phyloP scores from a whole-genome alignment of 92 coral and sea anemone species.

The Blastomussa wellsi region DNA sequence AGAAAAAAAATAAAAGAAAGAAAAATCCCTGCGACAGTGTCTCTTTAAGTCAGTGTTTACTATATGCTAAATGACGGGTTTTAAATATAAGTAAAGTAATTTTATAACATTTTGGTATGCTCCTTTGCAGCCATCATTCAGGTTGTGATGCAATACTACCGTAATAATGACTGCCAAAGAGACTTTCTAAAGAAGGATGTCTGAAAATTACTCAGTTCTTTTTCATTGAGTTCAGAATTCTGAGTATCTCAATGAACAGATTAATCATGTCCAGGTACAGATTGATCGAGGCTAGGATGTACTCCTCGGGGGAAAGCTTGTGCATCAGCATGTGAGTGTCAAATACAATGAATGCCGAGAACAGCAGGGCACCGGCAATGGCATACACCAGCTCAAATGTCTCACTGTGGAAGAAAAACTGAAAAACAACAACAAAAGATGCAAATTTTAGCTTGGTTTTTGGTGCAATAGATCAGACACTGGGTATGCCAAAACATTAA shows the following conservation, averaged over 20 bases:
- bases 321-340: conserved; percentile 99
- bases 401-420: conserved; percentile 98
- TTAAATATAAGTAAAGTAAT: neutral
- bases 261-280: conserved; percentile 96
- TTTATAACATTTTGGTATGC: neutral
- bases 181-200: neutral
- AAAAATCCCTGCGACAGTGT: no score
- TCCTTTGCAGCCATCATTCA: neutral
- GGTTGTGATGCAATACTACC: neutral
- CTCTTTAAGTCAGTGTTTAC: neutral
- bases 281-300: conserved; percentile 96
- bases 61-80: neutral
- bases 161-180: neutral
- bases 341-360: conserved; percentile 93
- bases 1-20: no score
- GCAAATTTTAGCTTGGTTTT: neutral
- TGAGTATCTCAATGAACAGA: conserved; percentile 90
- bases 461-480: no score
- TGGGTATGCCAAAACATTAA: no score
- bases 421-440: conserved; percentile 23
- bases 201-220: conserved; percentile 53
- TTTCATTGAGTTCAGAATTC: conserved; percentile 89
- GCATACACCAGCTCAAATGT: conserved; percentile 91
- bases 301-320: conserved; percentile 96
- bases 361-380: conserved; percentile 93